Base-by-base conservation (phyloP, 1,140 invertebrate genomes). In the Drosophila nigromelanica region DNA sequence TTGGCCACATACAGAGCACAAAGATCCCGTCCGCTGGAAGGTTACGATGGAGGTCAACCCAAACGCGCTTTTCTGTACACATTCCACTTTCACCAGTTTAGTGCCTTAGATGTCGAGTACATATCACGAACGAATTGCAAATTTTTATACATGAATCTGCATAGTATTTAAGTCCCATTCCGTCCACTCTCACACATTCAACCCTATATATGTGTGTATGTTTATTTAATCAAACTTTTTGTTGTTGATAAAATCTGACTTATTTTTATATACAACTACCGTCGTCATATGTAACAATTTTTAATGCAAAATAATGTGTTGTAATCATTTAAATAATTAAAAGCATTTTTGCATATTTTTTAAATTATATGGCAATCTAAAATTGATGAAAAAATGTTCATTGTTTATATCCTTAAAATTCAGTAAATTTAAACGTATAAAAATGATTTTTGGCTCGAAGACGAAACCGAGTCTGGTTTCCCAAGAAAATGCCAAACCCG, bases 51-150 rank as follows among this genome's bases (percentile, higher is more conserved):
- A 24, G 21, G 27, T 56, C 30, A 51, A 63, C 43, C 56, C 48
- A 48, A 75, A 21, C 33, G 3, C 33, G 27, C 15, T 52, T 67
- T 51, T 67, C 45, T 59, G 18, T 55, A 60, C 45, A 64, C 75
- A 71, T 73, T 85, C 63, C 76, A 71, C 51, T 35, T 78, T 67
- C 78, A 85, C 70, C 74, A 75, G 62, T 75, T 74, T 45, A 77
- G 81, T 85, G 81, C 81, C 81, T 85, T 85, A 79, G 42, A 78
- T 51, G 40, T 54, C 10, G 66, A 59, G 62, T 50, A 58, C 73
- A 73, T 66, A 78, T 76, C 60, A 52, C 67, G 80, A 73, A 70
- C 27, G 24, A 50, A 55, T 12, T 37, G 47, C n/a, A 42, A 47
- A 51, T 54, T 73, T 77, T 60, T 69, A 50, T 40, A 73, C 76